These are phyloP conservation scores for Tenthredo scrophulariae DNA, from an alignment of 2,888 invertebrate genomes.

Conservation along the genomic window DNA sequence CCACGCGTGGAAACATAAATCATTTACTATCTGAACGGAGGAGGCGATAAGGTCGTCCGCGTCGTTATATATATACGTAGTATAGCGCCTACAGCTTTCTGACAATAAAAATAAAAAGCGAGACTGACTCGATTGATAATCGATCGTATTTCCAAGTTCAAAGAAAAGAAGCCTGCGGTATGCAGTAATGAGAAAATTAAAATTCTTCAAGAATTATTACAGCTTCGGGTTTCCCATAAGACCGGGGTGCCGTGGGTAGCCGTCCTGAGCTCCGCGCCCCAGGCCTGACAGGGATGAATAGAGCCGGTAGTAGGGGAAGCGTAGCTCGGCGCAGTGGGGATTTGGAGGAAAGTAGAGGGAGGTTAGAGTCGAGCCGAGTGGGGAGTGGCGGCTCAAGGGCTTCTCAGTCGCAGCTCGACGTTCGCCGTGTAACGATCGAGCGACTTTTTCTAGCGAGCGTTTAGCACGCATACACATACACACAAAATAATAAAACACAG, in stretches of 20 bases:
- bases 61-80: neutral
- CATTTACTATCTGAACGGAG: neutral
- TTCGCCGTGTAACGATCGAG: constrained; percentile 64
- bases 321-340: constrained; percentile 9
- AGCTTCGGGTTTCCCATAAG: neutral
- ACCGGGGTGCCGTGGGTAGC: constrained; percentile 1
- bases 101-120: neutral
- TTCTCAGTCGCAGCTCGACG: constrained; percentile 66
- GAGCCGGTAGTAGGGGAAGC: constrained; percentile 32
- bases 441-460: constrained; percentile 51
- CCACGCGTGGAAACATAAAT: neutral
- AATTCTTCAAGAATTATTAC: too few relatives aligned
- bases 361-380: constrained; percentile 20
- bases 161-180: too few relatives aligned
- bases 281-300: constrained; percentile 49
- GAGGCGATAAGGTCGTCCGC: neutral
- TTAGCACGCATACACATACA: constrained; percentile 53
- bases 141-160: too few relatives aligned
- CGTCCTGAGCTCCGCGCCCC: constrained; percentile 24
- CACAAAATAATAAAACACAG: constrained; percentile 34
- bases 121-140: too few relatives aligned
- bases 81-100: neutral
- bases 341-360: neutral
- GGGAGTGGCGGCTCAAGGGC: constrained; percentile 49
- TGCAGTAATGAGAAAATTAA: too few relatives aligned